A percentile compares a stretch with the other conserved stretches of the same genome.
Evolutionary conservation across 1,140 invertebrate genomes (phyloP).

Genomic region (Callitettix versicolor): DNA sequence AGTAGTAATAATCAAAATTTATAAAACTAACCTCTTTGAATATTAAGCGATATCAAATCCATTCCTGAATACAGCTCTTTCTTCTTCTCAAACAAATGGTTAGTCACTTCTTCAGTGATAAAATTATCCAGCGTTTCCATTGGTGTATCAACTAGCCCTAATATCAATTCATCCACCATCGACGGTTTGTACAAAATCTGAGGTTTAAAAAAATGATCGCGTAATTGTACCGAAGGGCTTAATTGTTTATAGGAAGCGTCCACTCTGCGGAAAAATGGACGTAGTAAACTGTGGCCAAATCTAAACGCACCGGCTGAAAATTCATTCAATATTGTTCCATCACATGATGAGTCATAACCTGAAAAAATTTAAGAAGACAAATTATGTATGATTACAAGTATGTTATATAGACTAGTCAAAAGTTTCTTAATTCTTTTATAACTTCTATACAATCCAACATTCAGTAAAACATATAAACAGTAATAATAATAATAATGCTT

Average conservation of each 20-base stretch:
- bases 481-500: too few relatives aligned
- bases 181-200: slow-evolving; percentile 35
- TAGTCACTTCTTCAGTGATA: slow-evolving; percentile 86
- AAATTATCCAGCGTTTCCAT: slow-evolving; percentile 89
- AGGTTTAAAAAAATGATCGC: slow-evolving; percentile 54
- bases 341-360: slow-evolving; percentile 46
- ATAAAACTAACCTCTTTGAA: slow-evolving; percentile 49
- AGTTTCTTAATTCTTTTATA: too few relatives aligned
- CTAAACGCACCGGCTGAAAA: slow-evolving; percentile 52
- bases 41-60: slow-evolving; percentile 71
- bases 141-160: slow-evolving; percentile 76
- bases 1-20: too few relatives aligned
- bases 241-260: slow-evolving; percentile 35
- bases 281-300: slow-evolving; percentile 53
- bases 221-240: slow-evolving; percentile 36
- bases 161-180: slow-evolving; percentile 74
- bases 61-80: slow-evolving; percentile 77
- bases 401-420: too few relatives aligned
- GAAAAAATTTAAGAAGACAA: slow-evolving; percentile 1
- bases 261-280: slow-evolving; percentile 44
- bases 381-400: neutral
- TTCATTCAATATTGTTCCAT: slow-evolving; percentile 51
- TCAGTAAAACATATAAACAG: too few relatives aligned
- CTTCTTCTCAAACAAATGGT: slow-evolving; percentile 83
- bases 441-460: too few relatives aligned